These are phyloP conservation scores for Oostethus manadensis DNA, from an alignment of 2,113 vertebrate genomes.

Conservation along the genomic window DNA sequence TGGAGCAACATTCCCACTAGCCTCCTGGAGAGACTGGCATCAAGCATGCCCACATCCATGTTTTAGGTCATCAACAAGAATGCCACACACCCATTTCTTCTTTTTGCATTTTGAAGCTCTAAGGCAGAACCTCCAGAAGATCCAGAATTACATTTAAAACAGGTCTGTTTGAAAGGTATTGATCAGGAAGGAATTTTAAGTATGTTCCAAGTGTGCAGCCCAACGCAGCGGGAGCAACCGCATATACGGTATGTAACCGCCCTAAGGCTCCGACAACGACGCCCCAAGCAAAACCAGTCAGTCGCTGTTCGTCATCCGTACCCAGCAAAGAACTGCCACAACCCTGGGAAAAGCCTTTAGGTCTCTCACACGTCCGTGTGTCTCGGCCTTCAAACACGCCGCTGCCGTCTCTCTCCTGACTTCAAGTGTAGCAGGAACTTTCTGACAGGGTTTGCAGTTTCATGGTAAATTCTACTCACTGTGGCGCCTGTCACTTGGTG, in stretches of 20 bases:
- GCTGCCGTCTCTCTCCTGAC: conserved; percentile 1
- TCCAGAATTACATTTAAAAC: too few relatives aligned
- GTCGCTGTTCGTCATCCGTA: conserved; percentile 16
- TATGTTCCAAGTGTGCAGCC: neutral
- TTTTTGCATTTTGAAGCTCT: too few relatives aligned
- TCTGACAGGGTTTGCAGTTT: conserved; percentile 6
- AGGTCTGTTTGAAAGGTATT: too few relatives aligned
- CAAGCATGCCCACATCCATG: too few relatives aligned
- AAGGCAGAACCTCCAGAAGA: too few relatives aligned
- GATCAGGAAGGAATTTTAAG: neutral
- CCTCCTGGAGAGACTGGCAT: too few relatives aligned
- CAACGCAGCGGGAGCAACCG: conserved; percentile 6
- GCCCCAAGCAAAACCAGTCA: conserved; percentile 52
- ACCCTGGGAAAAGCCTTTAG: conserved; percentile 42
- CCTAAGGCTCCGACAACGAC: conserved; percentile 44
- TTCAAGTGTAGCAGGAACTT: conserved; percentile 11
- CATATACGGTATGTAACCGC: conserved; percentile 38
- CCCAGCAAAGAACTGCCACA: conserved; percentile 22
- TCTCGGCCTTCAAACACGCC: conserved; percentile 10
- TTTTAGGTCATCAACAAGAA: too few relatives aligned
- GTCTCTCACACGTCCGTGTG: conserved; percentile 6
- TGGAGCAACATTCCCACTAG: too few relatives aligned
- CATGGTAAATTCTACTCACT: neutral
- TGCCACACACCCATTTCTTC: too few relatives aligned
- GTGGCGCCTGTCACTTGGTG: neutral